Evolutionary conservation across 2,888 invertebrate genomes (phyloP), one percentile per base, ranked within the genome.

Genomic region (Leptothorax acervorum): DNA sequence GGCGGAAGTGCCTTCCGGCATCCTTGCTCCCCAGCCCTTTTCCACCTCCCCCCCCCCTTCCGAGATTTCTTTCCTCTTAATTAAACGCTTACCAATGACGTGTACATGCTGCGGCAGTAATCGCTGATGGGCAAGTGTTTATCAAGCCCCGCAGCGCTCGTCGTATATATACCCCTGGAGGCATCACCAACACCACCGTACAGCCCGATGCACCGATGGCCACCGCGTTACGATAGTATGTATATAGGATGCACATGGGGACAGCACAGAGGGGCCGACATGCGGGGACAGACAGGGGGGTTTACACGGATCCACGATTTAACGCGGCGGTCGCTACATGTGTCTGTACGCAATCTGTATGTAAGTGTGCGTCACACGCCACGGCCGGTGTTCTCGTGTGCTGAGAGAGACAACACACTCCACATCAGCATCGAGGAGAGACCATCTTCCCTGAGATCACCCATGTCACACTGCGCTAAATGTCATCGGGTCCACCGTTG

Each of bases 401-500:
- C 35, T 75, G 78, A 5, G 42, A 68, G 84, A 88, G 86, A 87
- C 89, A 86, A 87, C 88, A 85, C 86, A 82, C 78, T 81, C 84
- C 83, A 83, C 85, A 86, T 88, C 89, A 88, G 86, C 88, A 45
- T 60, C 48, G 84, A 82, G 83, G 82, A 88, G 82, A 83, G 70
- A 87, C 88, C 90, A 90, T 86, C 90, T 87, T 90, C 87, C 87
- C 89, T 81, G 88, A 90, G 90, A 92, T 91, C 90, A 90, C 88
- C 88, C 89, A 85, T 91, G 90, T 91, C 91, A 88, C 92, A 90
- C 75, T 87, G 85, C 87, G 92, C 89, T 94, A 94, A 94, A 94
- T 94, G 94, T 94, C 94, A 94, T 92, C 93, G 90, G 92, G 94
- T 93, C 91, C 92, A 90, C 66, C 84, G 91, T 89, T 92, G 89